Evolutionary conservation across 2,797 vertebrate species (phyloP).

Genomic region (Myotis myotis): DNA sequence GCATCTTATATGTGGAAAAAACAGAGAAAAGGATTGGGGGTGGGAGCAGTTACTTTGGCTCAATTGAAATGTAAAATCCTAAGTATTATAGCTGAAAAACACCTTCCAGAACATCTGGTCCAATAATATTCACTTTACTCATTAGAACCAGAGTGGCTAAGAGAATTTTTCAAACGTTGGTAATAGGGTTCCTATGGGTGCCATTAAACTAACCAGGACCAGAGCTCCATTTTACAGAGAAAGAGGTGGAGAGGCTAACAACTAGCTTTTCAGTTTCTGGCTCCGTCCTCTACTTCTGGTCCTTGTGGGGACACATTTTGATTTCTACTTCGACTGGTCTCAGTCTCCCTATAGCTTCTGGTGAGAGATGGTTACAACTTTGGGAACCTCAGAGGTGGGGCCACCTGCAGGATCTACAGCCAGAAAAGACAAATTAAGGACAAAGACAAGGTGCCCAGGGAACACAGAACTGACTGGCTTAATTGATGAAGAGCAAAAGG

Average conservation of each 20-base stretch:
- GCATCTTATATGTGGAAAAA: background rate
- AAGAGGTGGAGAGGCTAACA: background rate
- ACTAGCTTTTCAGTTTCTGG: background rate
- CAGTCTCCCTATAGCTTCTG: background rate
- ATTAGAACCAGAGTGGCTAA: background rate
- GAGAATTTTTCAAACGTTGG: background rate
- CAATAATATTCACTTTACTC: background rate
- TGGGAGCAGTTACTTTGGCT: background rate
- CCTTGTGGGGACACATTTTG: background rate
- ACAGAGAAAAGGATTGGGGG: background rate
- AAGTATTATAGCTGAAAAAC: background rate
- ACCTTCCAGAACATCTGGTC: background rate
- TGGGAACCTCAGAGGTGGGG: background rate
- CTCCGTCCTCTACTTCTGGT: background rate
- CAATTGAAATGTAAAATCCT: background rate
- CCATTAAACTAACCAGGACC: background rate
- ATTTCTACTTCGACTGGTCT: background rate
- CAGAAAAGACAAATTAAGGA: background rate
- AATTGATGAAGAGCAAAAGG: background rate
- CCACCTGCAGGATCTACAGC: background rate
- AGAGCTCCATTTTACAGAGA: background rate
- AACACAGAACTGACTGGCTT: background rate
- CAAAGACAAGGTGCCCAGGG: background rate
- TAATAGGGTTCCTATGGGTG: background rate
- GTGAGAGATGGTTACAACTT: background rate